phyloP scores from a whole-genome alignment of 2,888 invertebrate genomes.

The Sarcophaga carnaria region DNA sequence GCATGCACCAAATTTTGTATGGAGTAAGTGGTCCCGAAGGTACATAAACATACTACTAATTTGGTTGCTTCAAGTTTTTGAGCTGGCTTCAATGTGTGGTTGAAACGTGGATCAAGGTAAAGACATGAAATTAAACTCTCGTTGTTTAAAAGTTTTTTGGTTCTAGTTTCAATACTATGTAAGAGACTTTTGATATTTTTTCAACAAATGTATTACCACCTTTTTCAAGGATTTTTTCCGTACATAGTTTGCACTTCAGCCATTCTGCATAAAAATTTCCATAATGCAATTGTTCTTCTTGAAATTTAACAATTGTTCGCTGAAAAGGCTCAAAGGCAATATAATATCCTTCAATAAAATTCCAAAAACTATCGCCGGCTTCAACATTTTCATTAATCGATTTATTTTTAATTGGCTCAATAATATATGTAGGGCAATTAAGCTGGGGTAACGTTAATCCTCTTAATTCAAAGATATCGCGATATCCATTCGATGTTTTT shows the following conservation, averaged over 20 bases:
- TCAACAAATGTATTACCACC: background rate
- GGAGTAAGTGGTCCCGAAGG: background rate
- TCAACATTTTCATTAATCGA: conserved; percentile 29
- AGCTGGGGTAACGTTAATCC: conserved; percentile 28
- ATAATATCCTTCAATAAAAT: conserved; percentile 19
- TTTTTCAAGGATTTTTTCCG: conserved; percentile 11
- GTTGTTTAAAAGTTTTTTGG: conserved; percentile 20
- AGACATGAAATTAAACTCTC: conserved; percentile 21
- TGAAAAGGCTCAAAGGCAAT: conserved; percentile 28
- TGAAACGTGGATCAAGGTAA: conserved; percentile 39
- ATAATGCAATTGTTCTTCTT: conserved; percentile 38
- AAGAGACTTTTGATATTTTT: conserved; percentile 31
- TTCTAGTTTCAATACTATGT: conserved; percentile 25
- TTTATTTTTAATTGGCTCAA: conserved; percentile 30
- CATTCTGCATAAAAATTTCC: conserved; percentile 53
- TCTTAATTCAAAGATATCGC: conserved; percentile 21
- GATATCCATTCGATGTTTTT: conserved; percentile 41
- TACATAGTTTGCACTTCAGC: conserved; percentile 41
- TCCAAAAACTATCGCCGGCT: conserved; percentile 34
- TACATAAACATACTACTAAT: background rate
- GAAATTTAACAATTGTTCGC: conserved; percentile 29
- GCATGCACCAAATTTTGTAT: too few species aligned
- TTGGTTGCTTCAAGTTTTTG: conserved; percentile 7
- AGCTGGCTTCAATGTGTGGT: background rate
- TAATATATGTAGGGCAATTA: conserved; percentile 34